phyloP scores from a whole-genome alignment of 2,113 vertebrate genomes.

The Gila orcuttii region DNA sequence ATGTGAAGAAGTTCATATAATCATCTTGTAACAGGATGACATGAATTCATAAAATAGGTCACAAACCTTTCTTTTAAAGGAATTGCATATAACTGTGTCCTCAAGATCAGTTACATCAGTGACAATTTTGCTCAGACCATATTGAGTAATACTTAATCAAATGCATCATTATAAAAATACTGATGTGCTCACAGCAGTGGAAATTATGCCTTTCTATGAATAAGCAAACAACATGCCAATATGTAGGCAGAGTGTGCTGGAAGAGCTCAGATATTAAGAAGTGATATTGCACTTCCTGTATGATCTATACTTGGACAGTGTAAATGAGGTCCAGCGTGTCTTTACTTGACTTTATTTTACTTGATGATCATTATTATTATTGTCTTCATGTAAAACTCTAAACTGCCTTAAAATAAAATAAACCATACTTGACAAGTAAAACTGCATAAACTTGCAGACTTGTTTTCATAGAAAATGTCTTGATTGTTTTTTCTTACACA shows the following conservation, averaged over 20 bases:
- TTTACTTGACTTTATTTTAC: too few species aligned
- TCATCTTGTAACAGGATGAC: slow-evolving; percentile 13
- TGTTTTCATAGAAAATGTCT: not conserved
- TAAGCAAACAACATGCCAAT: not conserved
- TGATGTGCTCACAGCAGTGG: not conserved
- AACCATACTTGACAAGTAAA: not conserved
- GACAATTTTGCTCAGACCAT: not conserved
- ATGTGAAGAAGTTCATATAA: slow-evolving; percentile 32
- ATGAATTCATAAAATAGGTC: slow-evolving; percentile 33
- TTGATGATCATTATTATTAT: not conserved
- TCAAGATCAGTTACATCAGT: not conserved
- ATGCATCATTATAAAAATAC: not conserved
- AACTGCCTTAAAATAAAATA: not conserved
- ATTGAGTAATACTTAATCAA: slow-evolving; percentile 21
- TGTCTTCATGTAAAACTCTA: not conserved
- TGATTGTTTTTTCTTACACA: not conserved
- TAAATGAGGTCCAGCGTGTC: not conserved
- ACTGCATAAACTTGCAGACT: not conserved
- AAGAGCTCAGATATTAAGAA: not conserved
- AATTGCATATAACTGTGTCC: not conserved
- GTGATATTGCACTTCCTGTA: not conserved
- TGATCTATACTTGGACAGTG: not conserved
- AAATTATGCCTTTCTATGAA: not conserved
- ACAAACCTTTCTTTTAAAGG: slow-evolving; percentile 20
- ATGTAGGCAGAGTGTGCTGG: not conserved